These are phyloP conservation scores for Hydropsyche tenuis DNA, from an alignment of 1,140 invertebrate genomes.

Conservation along the genomic window DNA sequence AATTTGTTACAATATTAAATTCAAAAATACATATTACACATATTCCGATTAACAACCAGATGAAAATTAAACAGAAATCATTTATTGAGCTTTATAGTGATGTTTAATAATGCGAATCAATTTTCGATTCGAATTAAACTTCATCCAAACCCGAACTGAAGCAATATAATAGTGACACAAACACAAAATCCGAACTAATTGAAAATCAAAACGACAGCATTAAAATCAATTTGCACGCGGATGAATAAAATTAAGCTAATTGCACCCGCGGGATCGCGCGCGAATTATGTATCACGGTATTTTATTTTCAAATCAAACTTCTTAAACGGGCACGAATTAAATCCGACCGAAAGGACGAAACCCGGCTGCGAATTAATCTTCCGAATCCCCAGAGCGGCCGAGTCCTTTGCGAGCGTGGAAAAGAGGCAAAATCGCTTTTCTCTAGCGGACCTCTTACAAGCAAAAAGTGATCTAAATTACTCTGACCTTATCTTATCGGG, in stretches of 20 bases:
- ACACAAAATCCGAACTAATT: too few species aligned
- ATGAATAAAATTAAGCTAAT: too few species aligned
- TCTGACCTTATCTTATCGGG: slow-evolving; percentile 49
- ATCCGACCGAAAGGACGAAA: slow-evolving; percentile 20
- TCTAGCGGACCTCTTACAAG: slow-evolving; percentile 40
- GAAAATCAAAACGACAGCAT: background rate
- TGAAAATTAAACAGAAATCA: too few species aligned
- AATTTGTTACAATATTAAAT: too few species aligned
- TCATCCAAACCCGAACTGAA: too few species aligned
- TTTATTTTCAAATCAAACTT: background rate
- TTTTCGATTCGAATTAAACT: too few species aligned
- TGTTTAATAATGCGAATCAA: too few species aligned
- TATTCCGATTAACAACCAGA: too few species aligned
- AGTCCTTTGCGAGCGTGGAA: background rate
- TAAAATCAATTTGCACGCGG: background rate
- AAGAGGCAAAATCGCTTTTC: slow-evolving; percentile 3
- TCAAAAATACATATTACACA: too few species aligned
- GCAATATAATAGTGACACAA: too few species aligned
- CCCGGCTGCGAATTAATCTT: slow-evolving; percentile 45
- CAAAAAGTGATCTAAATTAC: slow-evolving; percentile 50
- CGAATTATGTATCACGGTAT: background rate
- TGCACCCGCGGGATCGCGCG: too few species aligned
- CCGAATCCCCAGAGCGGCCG: slow-evolving; percentile 42
- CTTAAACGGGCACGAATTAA: slow-evolving; percentile 1
- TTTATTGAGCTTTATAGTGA: too few species aligned